These are phyloP conservation scores for Trissoscelio sp. DNA, from an alignment of 2,888 invertebrate species.

Conservation along the genomic window DNA sequence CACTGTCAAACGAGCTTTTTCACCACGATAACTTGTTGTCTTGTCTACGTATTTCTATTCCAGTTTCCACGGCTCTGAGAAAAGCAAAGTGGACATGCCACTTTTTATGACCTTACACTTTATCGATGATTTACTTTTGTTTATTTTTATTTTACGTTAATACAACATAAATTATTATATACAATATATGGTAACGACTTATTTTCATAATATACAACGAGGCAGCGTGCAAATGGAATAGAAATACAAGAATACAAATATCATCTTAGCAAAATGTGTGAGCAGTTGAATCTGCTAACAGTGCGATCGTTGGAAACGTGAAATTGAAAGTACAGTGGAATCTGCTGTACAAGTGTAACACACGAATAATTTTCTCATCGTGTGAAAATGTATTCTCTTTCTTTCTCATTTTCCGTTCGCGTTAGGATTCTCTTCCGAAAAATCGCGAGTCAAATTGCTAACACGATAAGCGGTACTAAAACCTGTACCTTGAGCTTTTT, in stretches of 20 bases:
- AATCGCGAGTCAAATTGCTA: slow-evolving; percentile 61
- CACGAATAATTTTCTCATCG: slow-evolving; percentile 57
- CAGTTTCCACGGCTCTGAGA: slow-evolving; percentile 29
- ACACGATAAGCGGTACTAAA: slow-evolving; percentile 62
- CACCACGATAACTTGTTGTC: slow-evolving; percentile 9
- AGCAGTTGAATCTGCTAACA: slow-evolving; percentile 15
- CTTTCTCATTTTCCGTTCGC: slow-evolving; percentile 32
- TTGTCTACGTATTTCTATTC: slow-evolving; percentile 3
- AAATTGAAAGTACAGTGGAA: slow-evolving; percentile 46
- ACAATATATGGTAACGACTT: background rate
- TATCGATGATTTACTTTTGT: slow-evolving; percentile 1
- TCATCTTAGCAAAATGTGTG: slow-evolving; percentile 5
- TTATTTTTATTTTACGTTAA: slow-evolving; percentile 27
- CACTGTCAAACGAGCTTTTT: background rate
- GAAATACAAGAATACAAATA: slow-evolving; percentile 24
- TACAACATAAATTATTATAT: slow-evolving; percentile 26
- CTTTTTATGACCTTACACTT: slow-evolving; percentile 2
- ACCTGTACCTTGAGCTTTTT: slow-evolving; percentile 57
- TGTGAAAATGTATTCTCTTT: slow-evolving; percentile 54
- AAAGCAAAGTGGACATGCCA: slow-evolving; percentile 19
- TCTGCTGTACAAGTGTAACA: slow-evolving; percentile 32
- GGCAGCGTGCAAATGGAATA: slow-evolving; percentile 17
- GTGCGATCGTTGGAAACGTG: slow-evolving; percentile 11
- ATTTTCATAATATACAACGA: background rate
- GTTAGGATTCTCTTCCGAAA: slow-evolving; percentile 58